Evolutionary conservation across 2,113 vertebrate genomes (phyloP), one percentile per base, ranked within the genome.

Genomic region (Mesoclemmys tuberculata): DNA sequence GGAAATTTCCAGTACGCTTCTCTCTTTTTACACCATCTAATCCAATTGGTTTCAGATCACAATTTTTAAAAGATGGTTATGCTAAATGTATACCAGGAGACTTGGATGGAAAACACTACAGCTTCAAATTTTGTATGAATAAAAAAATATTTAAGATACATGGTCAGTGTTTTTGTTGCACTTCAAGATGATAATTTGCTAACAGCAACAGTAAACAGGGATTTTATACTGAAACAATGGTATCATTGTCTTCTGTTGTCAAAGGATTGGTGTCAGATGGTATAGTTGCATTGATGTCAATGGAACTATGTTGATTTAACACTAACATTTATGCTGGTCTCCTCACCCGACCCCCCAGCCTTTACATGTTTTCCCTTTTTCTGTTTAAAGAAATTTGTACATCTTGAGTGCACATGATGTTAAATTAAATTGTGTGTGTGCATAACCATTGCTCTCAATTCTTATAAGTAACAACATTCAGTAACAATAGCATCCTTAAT

Each of bases 1-100:
- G 41, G 85, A 80, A 31, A 21, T 94, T 96, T 52, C 81, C 71
- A 44, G 71, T 92, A 41, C 90, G 44, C 93, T 93, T 75, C n/a
- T 51, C 54, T 85, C 51, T 89, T 51, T 78, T 16, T 80, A 29
- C 74, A 71, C 58, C 27, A n/a, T 82, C 35, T 90, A 88, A 78
- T 9, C 38, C 35, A 89, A 3, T 18, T 85, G 87, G 13, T 79
- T 16, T 10, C 35, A 10, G n/a, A 85, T 55, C 27, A 83, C 27
- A 68, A 91, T 89, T 87, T 35, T 91, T 12, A 58, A 58, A 64
- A 64, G 46, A 35, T 19, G 3, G 22, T 84, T 58, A 74, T 49
- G 10, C 19, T 82, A 58, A 52, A 90, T 90, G 46, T 83, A 46
- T 49, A 48, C 71, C 26, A 55, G 79, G 10, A 49, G 1, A 3